Evolutionary conservation across 2,888 invertebrate genomes (phyloP), one percentile per base, ranked within the genome.

Genomic region (Mythimna ferrago): DNA sequence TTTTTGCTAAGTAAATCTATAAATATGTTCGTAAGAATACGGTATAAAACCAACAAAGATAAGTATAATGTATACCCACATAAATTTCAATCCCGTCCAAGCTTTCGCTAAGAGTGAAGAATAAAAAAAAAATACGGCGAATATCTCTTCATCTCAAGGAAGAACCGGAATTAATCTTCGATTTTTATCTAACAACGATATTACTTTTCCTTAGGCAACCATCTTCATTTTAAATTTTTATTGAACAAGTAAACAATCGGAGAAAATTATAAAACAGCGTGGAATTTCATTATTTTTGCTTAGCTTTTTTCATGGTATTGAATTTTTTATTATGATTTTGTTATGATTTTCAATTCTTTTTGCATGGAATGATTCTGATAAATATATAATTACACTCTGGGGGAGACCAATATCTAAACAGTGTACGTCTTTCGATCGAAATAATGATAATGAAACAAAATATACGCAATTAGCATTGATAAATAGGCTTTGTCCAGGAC

Each of bases 121-220:
- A 81, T 66, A 77, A 68, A 77, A 77, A 68, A 77, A 68, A 69
- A 66, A 73, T 78, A 63, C 26, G 32, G 54, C 44, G 26, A 73
- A 79, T 78, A 73, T 76, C 63, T 82, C 68, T 68, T 66, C 51
- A 63, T 75, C 51, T 44, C 26, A 65, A 72, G 56, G 56, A 72
- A 72, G 63, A 51, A 26, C n/a, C 51, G 41, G 35, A 71, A 83
- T 83, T 74, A 75, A 84, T 80, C 73, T 72, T 80, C 71, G 74
- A 86, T 83, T 86, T 75, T 84, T 84, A 77, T 82, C 69, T 71
- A 73, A 79, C 79, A 82, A 76, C 74, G 74, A 76, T 71, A 81
- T 84, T 78, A 68, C 74, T 81, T 86, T 78, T 74, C 61, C 63
- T 62, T 38, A 19, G 63, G 75, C 58, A 69, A 76, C 66, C 67